Evolutionary conservation across 2,888 invertebrate genomes (phyloP), one percentile per base, ranked within the genome.

Genomic region (Platycheirus rosarum): DNA sequence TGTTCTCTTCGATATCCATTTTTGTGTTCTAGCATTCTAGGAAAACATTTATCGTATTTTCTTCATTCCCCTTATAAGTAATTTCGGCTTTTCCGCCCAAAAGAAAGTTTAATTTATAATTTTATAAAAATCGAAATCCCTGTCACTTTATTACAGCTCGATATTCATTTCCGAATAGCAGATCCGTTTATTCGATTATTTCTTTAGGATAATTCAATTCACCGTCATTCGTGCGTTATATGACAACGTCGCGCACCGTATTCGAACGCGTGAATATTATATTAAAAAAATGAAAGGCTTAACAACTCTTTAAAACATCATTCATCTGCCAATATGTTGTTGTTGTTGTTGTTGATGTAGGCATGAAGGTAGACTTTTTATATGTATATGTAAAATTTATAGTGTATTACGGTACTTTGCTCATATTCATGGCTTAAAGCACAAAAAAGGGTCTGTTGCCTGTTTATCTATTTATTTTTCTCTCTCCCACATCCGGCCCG

Each of bases 221-320:
- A 32, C 35, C 57, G 44, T 57, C 35, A 51, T 42, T 66, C 35
- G 42, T 48, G 57, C 48, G 69, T 60, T 46, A 69, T 49, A 69
- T 49, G 8, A 13, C 13, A 13, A 53, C 23, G 23, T 23, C 23
- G 23, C 23, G 6, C 7, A 37, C 4, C 18, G 13, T 1, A 13
- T 23, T 23, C 13, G 55, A 55, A 55, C 13, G 18, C 14, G 49
- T 11, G 23, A 40, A 5, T 4, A 5, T 13, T 4, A 53, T 60
- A 62, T 46, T 53, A 46, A 76, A 62, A 44, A 62, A 76, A 63
- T 46, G 46, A 69, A 76, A 53, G 69, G 62, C 46, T 76, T 69
- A 76, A 69, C 75, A 62, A 44, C 42, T 44, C 68, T 76, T 69
- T 76, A 69, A 76, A 66, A 66, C 51, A 51, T 44, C 44, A 75